Base-by-base conservation (phyloP, 2,797 vertebrate species). In the Cirrhinus molitorella region DNA sequence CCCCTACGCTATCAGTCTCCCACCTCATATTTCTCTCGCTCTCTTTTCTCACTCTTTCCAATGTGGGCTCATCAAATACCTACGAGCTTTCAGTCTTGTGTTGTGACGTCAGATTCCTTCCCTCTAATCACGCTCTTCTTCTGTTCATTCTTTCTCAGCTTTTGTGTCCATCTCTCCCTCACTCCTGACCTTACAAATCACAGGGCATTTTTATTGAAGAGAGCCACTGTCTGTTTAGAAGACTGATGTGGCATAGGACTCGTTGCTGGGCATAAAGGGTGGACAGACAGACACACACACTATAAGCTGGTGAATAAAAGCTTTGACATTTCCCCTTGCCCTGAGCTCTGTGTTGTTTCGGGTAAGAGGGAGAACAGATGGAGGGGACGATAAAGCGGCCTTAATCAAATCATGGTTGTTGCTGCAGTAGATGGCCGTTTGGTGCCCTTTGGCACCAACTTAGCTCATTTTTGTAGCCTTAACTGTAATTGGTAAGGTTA, bases 251-350 rank as follows among this genome's bases (percentile, higher is more conserved):
- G 53, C 40, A 16, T 71, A 28, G 53, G 55, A 76, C 9, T 63
- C 23, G 51, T 81, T 70, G 49, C 49, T 28, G 65, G 34, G 40
- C 11, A 45, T n/a, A n/a, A 66, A 68, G 31, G 49, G 34, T 70
- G 49, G 65, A 70, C 40, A 34, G 57, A 28, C 53, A 66, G 37
- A 84, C 61, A 83, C 13, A 91, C 89, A 90, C 91, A 91, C 92
- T 94, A 93, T 93, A 93, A 93, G 92, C 89, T 83, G 70, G 90
- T 91, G 92, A 93, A 94, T 94, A 93, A 95, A 94, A 94, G 94
- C 93, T 92, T 92, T 94, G 93, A 94, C 93, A 94, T 93, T 90
- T 87, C 89, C 87, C 89, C 91, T 92, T 91, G 91, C 90, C 92
- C 79, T 75, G 74, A 87, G 85, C 83, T 81, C 72, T 70, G 72